Evolutionary conservation across 1,140 invertebrate genomes (phyloP).

Genomic region (Chymomyza costata): DNA sequence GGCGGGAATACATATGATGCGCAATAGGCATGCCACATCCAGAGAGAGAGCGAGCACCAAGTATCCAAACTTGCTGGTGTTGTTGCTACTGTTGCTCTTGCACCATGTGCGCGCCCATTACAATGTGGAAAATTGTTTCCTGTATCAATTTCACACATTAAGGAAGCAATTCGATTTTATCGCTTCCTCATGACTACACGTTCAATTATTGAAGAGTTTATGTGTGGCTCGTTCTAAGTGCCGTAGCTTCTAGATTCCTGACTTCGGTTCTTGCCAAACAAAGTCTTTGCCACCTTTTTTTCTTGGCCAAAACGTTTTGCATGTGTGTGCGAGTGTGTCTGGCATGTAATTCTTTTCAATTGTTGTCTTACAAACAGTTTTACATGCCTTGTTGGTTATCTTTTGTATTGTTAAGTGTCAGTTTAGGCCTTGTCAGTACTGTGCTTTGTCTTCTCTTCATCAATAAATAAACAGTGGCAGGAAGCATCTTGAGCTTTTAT

Average conservation of each 20-base stretch:
- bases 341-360: conserved; percentile 70
- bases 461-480: no score
- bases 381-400: conserved; percentile 48
- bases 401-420: background rate
- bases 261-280: conserved; percentile 22
- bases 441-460: no score
- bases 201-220: conserved; percentile 73
- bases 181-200: conserved; percentile 73
- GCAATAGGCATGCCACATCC: no score
- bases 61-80: conserved; percentile 5
- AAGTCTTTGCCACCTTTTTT: conserved; percentile 4
- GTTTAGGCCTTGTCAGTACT: no score
- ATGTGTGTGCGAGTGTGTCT: conserved; percentile 11
- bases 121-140: conserved; percentile 74
- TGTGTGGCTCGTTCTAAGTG: conserved; percentile 48
- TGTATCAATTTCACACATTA: conserved; percentile 74
- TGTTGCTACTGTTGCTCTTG: conserved; percentile 14
- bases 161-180: conserved; percentile 74
- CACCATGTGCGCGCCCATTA: conserved; percentile 67
- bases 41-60: no score
- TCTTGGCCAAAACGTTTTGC: conserved; percentile 44
- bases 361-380: conserved; percentile 55
- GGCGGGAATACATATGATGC: background rate
- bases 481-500: no score
- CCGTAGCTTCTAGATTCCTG: no score